Conservation (phyloP, 2,797 vertebrate genomes). For the Sebastes wilsoni region DNA sequence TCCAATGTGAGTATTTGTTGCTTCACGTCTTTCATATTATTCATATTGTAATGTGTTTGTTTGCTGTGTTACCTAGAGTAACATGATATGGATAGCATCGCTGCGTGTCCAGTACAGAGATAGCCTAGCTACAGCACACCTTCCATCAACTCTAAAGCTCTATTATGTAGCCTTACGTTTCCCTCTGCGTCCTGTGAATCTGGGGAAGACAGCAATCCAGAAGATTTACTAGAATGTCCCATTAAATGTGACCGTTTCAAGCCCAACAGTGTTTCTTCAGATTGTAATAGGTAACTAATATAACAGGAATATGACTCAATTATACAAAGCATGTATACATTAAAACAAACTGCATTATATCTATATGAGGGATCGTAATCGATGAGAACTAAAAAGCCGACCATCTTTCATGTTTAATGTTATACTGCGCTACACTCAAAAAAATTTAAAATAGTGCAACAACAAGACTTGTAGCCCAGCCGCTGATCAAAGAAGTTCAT, state of each 20-base stretch:
- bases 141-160: background rate
- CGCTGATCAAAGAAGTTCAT: conserved; percentile 1
- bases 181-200: background rate
- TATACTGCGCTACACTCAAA: background rate
- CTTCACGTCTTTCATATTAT: background rate
- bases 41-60: background rate
- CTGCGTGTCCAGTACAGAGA: background rate
- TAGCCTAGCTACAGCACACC: background rate
- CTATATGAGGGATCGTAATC: background rate
- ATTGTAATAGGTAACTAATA: background rate
- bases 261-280: background rate
- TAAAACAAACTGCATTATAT: background rate
- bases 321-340: background rate
- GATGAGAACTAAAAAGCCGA: background rate
- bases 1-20: background rate
- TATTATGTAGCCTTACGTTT: background rate
- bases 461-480: background rate
- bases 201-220: background rate
- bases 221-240: background rate
- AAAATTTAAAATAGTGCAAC: background rate
- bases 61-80: background rate
- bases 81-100: background rate
- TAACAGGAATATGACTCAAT: background rate
- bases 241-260: background rate
- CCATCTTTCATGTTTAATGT: background rate